Base-by-base conservation (phyloP, 2,797 vertebrate genomes). In the Chanos chanos region DNA sequence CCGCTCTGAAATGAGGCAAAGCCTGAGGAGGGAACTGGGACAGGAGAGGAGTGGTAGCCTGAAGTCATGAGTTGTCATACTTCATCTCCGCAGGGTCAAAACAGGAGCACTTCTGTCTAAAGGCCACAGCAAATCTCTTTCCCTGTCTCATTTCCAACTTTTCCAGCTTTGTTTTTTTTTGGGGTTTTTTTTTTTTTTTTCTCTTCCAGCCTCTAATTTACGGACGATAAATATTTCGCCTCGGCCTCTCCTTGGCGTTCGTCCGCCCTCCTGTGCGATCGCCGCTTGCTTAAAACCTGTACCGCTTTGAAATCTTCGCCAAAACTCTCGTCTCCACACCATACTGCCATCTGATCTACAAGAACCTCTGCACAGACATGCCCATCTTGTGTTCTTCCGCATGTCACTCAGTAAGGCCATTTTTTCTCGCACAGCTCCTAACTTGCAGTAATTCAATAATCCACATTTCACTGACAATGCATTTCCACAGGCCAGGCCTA, bases 21-120 rank as follows among this genome's bases (percentile, higher is more conserved):
- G 49, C 64, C 61, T 13, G 12, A 47, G 64, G 47, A 61, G 30
- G 55, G 37, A 62, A 57, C 47, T 52, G 22, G 28, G 15, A 60
- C 55, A 48, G 34, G 53, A 33, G 76, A 39, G 61, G 45, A 63
- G 68, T 66, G 68, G 68, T 73, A 68, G 10, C 54, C 44, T 22
- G 34, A 60, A 53, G 68, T 57, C 27, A 66, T 56, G 22, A 45
- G 19, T 19, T 69, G 41, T 30, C 44, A 44, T 33, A 37, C n/a
- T 41, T 25, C 13, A 30, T 28, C 16, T 30, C 28, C 12, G 64
- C 19, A 30, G 33, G 13, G 13, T 30, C 22, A 33, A 33, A 52
- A 53, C 28, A 22, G 30, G 37, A 47, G 31, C 19, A 33, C 22
- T 60, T 31, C 31, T n/a, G n/a, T n/a, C n/a, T n/a, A n/a, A n/a